Evolutionary conservation across 2,888 invertebrate species (phyloP), one percentile per base, ranked within the genome.

Genomic region (Mythimna lalbum): DNA sequence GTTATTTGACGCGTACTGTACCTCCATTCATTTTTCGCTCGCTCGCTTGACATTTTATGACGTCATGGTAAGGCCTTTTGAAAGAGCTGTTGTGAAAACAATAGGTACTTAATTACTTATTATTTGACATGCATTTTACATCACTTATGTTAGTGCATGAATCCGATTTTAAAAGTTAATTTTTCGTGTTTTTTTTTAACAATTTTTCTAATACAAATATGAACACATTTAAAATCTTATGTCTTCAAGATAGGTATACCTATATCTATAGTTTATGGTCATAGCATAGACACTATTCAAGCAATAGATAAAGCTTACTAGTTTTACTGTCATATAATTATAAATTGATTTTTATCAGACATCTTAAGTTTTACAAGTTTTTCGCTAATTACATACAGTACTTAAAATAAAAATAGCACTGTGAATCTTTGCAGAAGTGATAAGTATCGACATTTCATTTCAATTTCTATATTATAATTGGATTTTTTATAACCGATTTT

Each of bases 171-270:
- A 56, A 61, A 39, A 50, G 3, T 63, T 36, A 57, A 17, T 57
- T 43, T 56, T 39, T 6, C n/a, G 72, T 63, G 36, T 33, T 36
- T 33, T 62, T 43, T 63, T 61, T 65, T 27, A 47, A 75, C 43
- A 71, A 27, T 63, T 66, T 70, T 50, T 60, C 72, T 76, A 76
- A 61, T 76, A 63, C 21, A 57, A 61, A 36, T 69, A 76, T 76
- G 76, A 76, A 76, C 76, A 76, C 76, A 76, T 76, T 21, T 57
- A 63, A 21, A 56, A 52, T 49, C 66, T 76, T 76, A 71, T 19
- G 1, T 74, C 49, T 1, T 17, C 47, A 36, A 19, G 12, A 52
- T 23, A 50, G 39, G 49, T 5, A 33, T 33, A 33, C 9, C 7
- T 33, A 33, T 9, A 33, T 62, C 9, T n/a, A 21, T 36, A 53